Percentiles rank a stretch among this genome's conserved stretches.
Conservation (phyloP, 2,797 vertebrate species). For the Amniataba percoides region DNA sequence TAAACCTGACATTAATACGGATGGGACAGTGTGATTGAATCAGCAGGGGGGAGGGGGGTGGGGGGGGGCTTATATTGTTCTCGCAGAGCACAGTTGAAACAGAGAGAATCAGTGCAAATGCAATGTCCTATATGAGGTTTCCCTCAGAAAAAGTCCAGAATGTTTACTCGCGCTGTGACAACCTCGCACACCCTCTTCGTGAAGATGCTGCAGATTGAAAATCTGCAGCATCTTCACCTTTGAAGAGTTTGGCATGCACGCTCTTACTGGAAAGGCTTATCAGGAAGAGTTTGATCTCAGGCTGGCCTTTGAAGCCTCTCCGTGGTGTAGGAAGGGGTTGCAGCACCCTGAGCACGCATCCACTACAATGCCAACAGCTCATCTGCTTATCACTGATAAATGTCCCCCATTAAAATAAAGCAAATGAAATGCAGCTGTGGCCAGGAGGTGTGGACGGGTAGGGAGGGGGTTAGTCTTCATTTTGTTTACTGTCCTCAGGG, state of each 20-base stretch:
- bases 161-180: background rate
- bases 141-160: background rate
- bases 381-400: constrained; percentile 66
- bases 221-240: constrained; percentile 26
- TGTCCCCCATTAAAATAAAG: constrained; percentile 51
- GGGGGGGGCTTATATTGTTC: background rate
- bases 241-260: constrained; percentile 21
- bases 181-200: too few relatives aligned
- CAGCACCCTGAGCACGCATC: constrained; percentile 22
- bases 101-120: background rate
- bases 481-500: constrained; percentile 38
- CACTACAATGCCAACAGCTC: constrained; percentile 47
- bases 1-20: background rate
- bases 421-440: constrained; percentile 47
- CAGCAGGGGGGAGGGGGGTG: background rate
- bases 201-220: too few relatives aligned
- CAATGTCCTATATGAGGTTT: background rate
- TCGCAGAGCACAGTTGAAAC: background rate
- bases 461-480: constrained; percentile 32
- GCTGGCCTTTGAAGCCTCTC: constrained; percentile 42
- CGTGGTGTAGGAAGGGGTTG: constrained; percentile 30
- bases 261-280: constrained; percentile 50
- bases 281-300: constrained; percentile 31
- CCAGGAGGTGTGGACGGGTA: constrained; percentile 3
- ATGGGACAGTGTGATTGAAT: constrained; percentile 14